Evolutionary conservation across 2,113 vertebrate species (phyloP).

Genomic region (Embiotoca jacksoni): DNA sequence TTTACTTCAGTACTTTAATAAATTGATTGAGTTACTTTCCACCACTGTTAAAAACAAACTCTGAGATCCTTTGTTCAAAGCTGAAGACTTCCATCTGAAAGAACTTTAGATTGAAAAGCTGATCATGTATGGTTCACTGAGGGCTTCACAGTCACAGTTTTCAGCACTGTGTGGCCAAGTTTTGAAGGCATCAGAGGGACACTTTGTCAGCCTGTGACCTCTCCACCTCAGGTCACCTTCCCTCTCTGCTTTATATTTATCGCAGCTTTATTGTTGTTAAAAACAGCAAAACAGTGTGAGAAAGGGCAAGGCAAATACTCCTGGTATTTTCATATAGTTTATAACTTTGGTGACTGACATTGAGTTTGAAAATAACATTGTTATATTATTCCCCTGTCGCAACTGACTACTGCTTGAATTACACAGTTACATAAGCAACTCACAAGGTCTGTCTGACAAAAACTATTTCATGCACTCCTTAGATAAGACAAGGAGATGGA

Average conservation of each 20-base stretch:
- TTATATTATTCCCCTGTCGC: slow-evolving; percentile 39
- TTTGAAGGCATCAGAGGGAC: no score
- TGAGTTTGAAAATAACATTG: slow-evolving; percentile 33
- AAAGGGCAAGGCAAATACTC: neutral
- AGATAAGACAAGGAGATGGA: slow-evolving; percentile 49
- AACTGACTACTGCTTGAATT: slow-evolving; percentile 60
- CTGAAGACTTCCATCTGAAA: no score
- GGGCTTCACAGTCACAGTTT: no score
- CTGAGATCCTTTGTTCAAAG: no score
- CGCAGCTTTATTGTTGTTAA: neutral
- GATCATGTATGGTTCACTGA: no score
- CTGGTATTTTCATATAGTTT: slow-evolving; percentile 6
- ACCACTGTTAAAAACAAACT: neutral
- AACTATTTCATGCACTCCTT: slow-evolving; percentile 52
- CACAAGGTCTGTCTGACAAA: slow-evolving; percentile 66
- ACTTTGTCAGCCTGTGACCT: no score
- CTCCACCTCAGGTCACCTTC: no score
- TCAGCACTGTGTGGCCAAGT: no score
- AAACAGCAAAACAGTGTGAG: neutral
- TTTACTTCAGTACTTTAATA: no score
- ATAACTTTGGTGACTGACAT: neutral
- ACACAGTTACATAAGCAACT: slow-evolving; percentile 65
- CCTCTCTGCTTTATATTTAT: no score
- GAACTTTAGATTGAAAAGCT: no score
- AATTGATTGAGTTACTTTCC: neutral